Evolutionary conservation across 1,140 invertebrate genomes (phyloP), one percentile per base, ranked within the genome.

Genomic region (Carposina sasakii): DNA sequence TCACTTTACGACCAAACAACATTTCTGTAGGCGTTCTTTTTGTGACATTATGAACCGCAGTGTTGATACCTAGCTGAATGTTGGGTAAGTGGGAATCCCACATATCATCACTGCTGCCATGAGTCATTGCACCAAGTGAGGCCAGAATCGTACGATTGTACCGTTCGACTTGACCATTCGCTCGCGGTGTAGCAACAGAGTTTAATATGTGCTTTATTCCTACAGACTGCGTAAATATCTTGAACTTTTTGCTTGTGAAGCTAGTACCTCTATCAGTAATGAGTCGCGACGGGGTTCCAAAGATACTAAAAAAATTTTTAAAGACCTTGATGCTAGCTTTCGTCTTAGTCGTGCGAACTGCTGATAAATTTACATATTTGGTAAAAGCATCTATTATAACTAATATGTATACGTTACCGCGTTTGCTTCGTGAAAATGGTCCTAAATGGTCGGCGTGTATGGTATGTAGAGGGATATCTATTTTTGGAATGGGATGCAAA

Each of bases 1-100:
- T 23, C n/a, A 58, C 19, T 13, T 28, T 43, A 3, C 17, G 31
- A 1, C 56, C 56, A n/a, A 57, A 57, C 12, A 57, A 41, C 15
- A 52, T 6, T 34, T 52, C 50, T 1, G 41, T 44, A 5, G 55
- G 55, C 15, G 55, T 39, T 39, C 22, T 39, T 20, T 52, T 57
- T 22, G 48, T 58, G 2, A 58, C 43, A 3, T 53, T 43, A 39
- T 54, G 48, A 2, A 54, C 20, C 1, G 47, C 20, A 5, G 48
- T 50, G 28, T 58, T 58, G 5, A 57, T 49, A 0, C 49, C 49
- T 26, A 52, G 17, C 16, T 57, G 54, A 9, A 57, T 30, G 28
- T 52, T 42, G 4, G 41, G 54, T 17, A 21, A 13, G 15, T 8
- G 13, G 9, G 30, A 24, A 20, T 33, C 40, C 6, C 10, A 12